Evolutionary conservation across 2,797 vertebrate species (phyloP), one percentile per base, ranked within the genome.

Genomic region (Danionella dracula): DNA sequence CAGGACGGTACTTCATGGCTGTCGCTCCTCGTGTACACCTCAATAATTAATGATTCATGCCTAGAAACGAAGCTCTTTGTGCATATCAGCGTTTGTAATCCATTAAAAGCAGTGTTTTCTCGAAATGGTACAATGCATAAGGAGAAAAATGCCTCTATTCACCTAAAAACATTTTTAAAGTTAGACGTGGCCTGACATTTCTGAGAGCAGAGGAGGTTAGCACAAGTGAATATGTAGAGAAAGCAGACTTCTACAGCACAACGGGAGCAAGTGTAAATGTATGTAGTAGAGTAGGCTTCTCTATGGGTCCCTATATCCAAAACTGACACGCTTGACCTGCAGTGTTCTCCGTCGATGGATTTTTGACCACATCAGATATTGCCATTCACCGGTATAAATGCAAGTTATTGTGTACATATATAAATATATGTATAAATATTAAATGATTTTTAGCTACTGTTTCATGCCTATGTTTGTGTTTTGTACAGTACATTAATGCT

Each of bases 71-170:
- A 91, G 90, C 86, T 94, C 87, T 89, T 92, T 92, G 91, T 95
- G 93, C 95, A 96, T 96, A 96, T 96, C 91, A 90, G 90, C 88
- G 92, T 96, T 97, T 96, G 91, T 96, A 95, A 85, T 87, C 84
- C 73, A 91, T 91, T 89, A 92, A 94, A 92, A 90, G 88, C 87
- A 87, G 79, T 83, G 85, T 90, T 91, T 92, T 89, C 93, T 90
- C 84, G n/a, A n/a, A n/a, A n/a, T n/a, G n/a, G n/a, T n/a, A n/a
- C n/a, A n/a, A n/a, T n/a, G n/a, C n/a, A n/a, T n/a, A n/a, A n/a
- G n/a, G 38, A 48, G 57, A 58, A 35, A 51, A 16, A 13, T 20
- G 35, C 8, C 31, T 19, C 38, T 21, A 31, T 38, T 60, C 12
- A 35, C 66, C 49, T 48, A 27, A 60, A 46, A 42, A n/a, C n/a